These are phyloP conservation scores for Eretmocerus hayati DNA, from an alignment of 2,888 invertebrate genomes.

Conservation along the genomic window DNA sequence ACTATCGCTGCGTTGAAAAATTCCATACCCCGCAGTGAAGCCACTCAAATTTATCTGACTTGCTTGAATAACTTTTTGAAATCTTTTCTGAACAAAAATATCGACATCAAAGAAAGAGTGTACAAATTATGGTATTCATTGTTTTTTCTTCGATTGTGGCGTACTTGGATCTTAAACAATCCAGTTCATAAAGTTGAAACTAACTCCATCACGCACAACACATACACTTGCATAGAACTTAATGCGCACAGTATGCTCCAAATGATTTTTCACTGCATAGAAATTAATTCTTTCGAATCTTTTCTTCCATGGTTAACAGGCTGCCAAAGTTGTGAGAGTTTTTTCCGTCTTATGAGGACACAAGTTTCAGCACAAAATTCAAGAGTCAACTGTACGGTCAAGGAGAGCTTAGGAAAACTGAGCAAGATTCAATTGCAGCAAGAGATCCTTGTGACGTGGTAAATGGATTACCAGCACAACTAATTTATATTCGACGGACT, in stretches of 20 bases:
- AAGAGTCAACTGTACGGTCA: background rate
- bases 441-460: no score
- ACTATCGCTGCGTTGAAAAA: background rate
- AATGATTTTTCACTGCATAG: background rate
- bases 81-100: background rate
- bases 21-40: background rate
- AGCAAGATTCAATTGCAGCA: background rate
- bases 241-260: background rate
- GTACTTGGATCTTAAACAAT: background rate
- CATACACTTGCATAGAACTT: background rate
- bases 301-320: background rate
- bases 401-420: background rate
- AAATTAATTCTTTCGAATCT: background rate
- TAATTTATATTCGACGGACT: no score
- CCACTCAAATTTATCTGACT: background rate
- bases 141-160: slow-evolving; percentile 4
- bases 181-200: background rate
- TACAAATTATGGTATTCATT: slow-evolving; percentile 1
- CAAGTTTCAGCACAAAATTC: background rate
- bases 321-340: background rate
- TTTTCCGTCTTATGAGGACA: background rate
- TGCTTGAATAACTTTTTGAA: background rate
- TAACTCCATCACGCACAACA: background rate
- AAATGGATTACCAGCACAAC: no score
- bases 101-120: background rate